Conservation (phyloP, 2,113 vertebrate genomes). For the Antechinus flavipes region DNA sequence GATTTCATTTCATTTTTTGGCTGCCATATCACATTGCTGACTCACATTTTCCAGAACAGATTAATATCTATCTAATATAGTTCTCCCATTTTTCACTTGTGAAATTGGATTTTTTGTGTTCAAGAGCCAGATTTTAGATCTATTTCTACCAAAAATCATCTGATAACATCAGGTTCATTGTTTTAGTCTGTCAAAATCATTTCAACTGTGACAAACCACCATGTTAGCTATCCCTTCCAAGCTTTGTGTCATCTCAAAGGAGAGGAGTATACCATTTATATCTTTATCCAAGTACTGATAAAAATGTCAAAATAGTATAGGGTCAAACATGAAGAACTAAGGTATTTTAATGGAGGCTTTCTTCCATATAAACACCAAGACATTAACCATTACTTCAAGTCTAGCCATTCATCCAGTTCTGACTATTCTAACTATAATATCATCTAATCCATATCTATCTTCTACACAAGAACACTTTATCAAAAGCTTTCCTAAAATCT, state of each 20-base stretch:
- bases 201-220: neutral
- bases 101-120: neutral
- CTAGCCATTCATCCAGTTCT: neutral
- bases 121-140: neutral
- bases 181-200: neutral
- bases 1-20: neutral
- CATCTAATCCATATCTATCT: neutral
- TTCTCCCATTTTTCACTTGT: neutral
- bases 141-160: neutral
- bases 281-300: neutral
- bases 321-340: neutral
- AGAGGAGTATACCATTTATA: neutral
- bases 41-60: neutral
- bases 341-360: neutral
- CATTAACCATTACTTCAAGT: neutral
- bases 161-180: neutral
- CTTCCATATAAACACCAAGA: neutral
- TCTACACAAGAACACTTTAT: neutral
- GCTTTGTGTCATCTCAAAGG: neutral
- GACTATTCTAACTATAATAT: neutral
- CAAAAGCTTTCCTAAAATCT: neutral
- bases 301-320: neutral
- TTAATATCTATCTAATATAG: neutral
- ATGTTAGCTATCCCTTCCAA: neutral
- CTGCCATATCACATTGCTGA: neutral